Conservation (phyloP, 1,140 invertebrate species). For the Diploscapter pachys region DNA sequence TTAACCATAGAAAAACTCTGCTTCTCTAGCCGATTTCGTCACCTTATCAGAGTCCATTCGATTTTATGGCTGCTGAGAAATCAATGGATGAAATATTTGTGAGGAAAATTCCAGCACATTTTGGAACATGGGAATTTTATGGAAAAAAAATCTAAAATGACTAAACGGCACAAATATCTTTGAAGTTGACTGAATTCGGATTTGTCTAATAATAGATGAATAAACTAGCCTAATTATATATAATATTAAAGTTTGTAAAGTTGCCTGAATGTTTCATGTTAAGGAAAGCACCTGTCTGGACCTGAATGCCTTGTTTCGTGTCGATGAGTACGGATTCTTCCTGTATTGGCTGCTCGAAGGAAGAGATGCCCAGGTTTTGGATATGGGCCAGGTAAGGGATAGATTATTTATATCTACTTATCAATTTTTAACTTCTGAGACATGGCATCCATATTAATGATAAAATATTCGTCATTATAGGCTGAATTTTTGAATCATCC, state of each 20-base stretch:
- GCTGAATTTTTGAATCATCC: too few relatives aligned
- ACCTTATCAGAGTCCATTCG: too few relatives aligned
- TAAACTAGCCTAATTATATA: conserved; percentile 3
- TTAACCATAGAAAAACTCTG: conserved; percentile 3
- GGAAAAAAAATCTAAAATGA: too few relatives aligned
- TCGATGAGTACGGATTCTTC: conserved; percentile 98
- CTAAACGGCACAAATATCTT: too few relatives aligned
- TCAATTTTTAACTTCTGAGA: too few relatives aligned
- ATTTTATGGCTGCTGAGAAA: too few relatives aligned
- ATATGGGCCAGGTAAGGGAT: conserved; percentile 43
- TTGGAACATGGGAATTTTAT: too few relatives aligned
- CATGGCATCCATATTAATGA: not conserved
- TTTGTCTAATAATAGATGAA: not conserved
- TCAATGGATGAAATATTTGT: conserved; percentile 3
- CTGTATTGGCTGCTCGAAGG: conserved; percentile 97
- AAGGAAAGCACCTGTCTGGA: conserved; percentile 82
- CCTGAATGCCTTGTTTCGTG: conserved; percentile 81
- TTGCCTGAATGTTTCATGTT: conserved; percentile 5
- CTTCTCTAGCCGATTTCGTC: too few relatives aligned
- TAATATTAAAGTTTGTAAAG: not conserved
- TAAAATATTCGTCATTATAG: not conserved
- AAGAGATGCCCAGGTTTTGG: conserved; percentile 67
- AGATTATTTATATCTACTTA: not conserved
- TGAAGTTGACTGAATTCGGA: too few relatives aligned
- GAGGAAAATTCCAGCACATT: not conserved